phyloP scores from a whole-genome alignment of 2,888 invertebrate species.

The Melikaiella ostensackeni region DNA sequence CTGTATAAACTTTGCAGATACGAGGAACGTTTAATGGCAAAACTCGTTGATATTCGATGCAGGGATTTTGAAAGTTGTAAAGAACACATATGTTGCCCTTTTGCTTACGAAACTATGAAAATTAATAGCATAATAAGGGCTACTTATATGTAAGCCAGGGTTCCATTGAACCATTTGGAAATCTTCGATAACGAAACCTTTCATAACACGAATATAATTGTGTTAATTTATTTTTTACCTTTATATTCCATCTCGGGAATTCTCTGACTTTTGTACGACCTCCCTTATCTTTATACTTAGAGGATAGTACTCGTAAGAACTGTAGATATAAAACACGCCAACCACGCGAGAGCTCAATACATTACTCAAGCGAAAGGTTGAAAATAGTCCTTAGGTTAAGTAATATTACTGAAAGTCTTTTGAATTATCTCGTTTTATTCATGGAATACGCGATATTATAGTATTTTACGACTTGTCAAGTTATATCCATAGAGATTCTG shows the following conservation, averaged over 20 bases:
- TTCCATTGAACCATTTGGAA: background rate
- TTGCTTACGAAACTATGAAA: slow-evolving; percentile 12
- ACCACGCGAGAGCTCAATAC: background rate
- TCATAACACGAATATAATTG: background rate
- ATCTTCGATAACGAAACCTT: too few relatives aligned
- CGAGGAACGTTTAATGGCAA: background rate
- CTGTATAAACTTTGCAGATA: slow-evolving; percentile 3
- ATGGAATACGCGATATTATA: slow-evolving; percentile 47
- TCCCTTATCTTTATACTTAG: background rate
- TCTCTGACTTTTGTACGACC: background rate
- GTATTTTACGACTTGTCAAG: slow-evolving; percentile 72
- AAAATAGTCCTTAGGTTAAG: background rate
- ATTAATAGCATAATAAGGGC: slow-evolving; percentile 7
- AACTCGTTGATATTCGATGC: slow-evolving; percentile 29
- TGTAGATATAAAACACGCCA: background rate
- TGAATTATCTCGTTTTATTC: background rate
- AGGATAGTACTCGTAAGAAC: background rate
- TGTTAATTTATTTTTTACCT: background rate
- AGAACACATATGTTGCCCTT: slow-evolving; percentile 17
- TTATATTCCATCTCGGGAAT: background rate
- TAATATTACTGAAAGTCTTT: background rate
- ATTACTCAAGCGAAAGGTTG: background rate
- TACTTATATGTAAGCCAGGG: background rate
- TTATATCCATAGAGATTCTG: slow-evolving; percentile 64
- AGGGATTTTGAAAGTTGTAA: slow-evolving; percentile 25